Conservation (phyloP, 2,888 invertebrate species). For the Philonicus albiceps region DNA sequence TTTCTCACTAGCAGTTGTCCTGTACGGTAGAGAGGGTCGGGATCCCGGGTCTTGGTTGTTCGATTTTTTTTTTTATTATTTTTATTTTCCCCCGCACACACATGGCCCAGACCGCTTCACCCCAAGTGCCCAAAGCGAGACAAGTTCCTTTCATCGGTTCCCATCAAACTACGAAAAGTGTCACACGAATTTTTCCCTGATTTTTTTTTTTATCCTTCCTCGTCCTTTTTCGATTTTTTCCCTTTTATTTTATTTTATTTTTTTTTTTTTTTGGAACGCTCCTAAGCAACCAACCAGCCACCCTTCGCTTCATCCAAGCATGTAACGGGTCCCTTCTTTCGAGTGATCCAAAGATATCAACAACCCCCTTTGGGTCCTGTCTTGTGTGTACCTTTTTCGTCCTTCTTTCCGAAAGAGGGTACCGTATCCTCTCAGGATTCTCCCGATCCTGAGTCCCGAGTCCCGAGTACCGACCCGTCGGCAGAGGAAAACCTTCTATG, state of each 20-base stretch:
- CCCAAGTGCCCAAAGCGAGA: conserved; percentile 25
- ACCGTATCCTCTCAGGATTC: conserved; percentile 41
- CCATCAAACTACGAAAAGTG: conserved; percentile 46
- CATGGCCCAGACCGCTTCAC: conserved; percentile 13
- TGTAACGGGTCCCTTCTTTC: conserved; percentile 43
- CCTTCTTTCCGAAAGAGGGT: conserved; percentile 2
- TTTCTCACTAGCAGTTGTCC: conserved; percentile 19
- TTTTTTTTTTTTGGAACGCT: neutral
- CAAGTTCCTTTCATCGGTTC: conserved; percentile 47
- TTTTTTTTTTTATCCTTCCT: neutral
- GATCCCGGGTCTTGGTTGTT: neutral
- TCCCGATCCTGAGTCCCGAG: neutral
- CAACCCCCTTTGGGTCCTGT: conserved; percentile 44
- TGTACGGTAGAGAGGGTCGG: neutral
- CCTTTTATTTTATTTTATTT: neutral
- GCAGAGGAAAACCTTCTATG: neutral
- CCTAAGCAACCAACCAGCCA: conserved; percentile 28
- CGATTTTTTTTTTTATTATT: neutral
- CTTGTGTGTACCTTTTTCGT: conserved; percentile 38
- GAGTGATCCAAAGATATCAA: conserved; percentile 46
- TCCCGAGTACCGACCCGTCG: neutral
- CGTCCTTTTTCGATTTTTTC: neutral
- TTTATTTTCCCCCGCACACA: neutral
- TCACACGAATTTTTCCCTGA: conserved; percentile 37
- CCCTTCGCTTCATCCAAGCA: conserved; percentile 37